Base-by-base conservation (phyloP, 2,113 vertebrate species). In the Myxocyprinus asiaticus region DNA sequence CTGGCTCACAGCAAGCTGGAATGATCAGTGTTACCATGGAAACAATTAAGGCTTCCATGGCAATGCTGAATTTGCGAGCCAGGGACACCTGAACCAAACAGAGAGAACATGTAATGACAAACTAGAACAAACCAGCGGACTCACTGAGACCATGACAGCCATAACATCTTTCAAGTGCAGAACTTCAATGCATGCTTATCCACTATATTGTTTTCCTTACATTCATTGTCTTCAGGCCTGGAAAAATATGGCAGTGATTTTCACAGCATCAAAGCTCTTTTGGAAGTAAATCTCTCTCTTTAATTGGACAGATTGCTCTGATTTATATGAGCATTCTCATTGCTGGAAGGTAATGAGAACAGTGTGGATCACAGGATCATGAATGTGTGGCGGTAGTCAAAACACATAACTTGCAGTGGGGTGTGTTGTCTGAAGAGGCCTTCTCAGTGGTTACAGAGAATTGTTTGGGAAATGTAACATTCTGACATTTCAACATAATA, bases 151-250 rank as follows among this genome's bases (percentile, higher is more conserved):
- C n/a, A n/a, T n/a, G n/a, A n/a, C n/a, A n/a, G n/a, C n/a, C n/a
- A n/a, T n/a, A n/a, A 74, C 44, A 62, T 9, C 44, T 15, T 62
- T 74, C 2, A 62, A 33, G 71, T 8, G 58, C 56, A 74, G 44
- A 74, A 74, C 58, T 74, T 74, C 55, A 74, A 61, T 61, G 71
- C 56, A 75, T 63, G 45, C 72, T 63, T 63, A 50, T 75, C 15
- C 45, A 22, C 71, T 9, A 62, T 42, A 51, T 12, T 75, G 72
- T 75, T 75, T 75, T 75, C 44, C 22, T 75, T 51, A 50, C 7
- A 17, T 61, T 61, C 45, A 63, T 7, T 63, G 59, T 75, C 58
- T 33, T 14, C 43, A 61, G 58, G 15, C 50, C 12, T 63, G 72
- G 11, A 45, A 12, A 70, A 70, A 75, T 63, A 63, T 75, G 44